These are phyloP conservation scores for Acleris laterana DNA, from an alignment of 2,888 invertebrate species.

Conservation along the genomic window DNA sequence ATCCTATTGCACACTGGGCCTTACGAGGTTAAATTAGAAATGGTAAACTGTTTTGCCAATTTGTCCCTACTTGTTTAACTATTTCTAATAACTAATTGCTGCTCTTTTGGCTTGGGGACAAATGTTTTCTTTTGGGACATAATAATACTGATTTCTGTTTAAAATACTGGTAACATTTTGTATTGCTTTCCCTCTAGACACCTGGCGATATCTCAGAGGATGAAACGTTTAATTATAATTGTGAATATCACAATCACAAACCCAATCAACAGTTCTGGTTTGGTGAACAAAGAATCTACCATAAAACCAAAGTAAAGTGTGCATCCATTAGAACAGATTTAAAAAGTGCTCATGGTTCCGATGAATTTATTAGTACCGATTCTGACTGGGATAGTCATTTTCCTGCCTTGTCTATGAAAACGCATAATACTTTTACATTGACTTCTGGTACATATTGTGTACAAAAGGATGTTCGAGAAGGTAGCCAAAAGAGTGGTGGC, in stretches of 20 bases:
- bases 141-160: not conserved
- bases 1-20: no score
- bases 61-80: no score
- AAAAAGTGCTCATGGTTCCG: slow-evolving; percentile 62
- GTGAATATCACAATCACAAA: slow-evolving; percentile 55
- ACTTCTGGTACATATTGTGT: slow-evolving; percentile 68
- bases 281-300: slow-evolving; percentile 72
- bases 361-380: slow-evolving; percentile 72
- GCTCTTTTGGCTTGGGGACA: not conserved
- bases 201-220: slow-evolving; percentile 74
- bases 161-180: not conserved
- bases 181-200: slow-evolving; percentile 56
- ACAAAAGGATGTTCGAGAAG: slow-evolving; percentile 66
- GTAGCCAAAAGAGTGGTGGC: slow-evolving; percentile 72
- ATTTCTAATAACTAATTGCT: not conserved
- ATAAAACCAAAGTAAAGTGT: slow-evolving; percentile 67
- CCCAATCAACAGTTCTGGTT: slow-evolving; percentile 63
- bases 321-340: slow-evolving; percentile 51
- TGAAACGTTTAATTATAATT: slow-evolving; percentile 60
- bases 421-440: slow-evolving; percentile 75
- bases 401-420: slow-evolving; percentile 73
- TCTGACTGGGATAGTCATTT: slow-evolving; percentile 78
- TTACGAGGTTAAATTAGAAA: no score
- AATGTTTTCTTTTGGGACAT: not conserved
- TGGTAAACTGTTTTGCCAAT: no score